Percentiles rank a stretch among this genome's conserved stretches.
Evolutionary conservation across 2,888 invertebrate species (phyloP).

Genomic region (Anodontia alba): DNA sequence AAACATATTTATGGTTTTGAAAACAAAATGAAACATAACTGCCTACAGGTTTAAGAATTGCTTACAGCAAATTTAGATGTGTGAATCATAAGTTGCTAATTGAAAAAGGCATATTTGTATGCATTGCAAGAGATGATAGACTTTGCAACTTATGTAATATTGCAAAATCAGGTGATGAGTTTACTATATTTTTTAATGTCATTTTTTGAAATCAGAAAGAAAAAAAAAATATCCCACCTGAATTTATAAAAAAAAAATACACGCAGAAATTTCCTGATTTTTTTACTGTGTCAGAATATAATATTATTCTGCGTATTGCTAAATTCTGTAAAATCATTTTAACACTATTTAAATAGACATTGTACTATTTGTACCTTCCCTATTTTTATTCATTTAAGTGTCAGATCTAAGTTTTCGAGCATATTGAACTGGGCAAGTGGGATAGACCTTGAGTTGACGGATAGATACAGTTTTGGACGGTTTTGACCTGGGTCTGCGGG

Average conservation of each 20-base stretch:
- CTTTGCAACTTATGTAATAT: neutral
- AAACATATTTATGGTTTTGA: neutral
- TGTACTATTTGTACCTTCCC: conserved; percentile 9
- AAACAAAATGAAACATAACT: neutral
- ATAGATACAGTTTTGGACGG: too few relatives aligned
- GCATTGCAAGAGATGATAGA: conserved; percentile 1
- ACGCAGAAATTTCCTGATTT: neutral
- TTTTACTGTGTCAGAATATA: neutral
- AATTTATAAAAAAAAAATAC: neutral
- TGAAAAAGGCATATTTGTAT: neutral
- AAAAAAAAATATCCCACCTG: neutral
- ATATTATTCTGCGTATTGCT: neutral
- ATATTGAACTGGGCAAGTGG: neutral
- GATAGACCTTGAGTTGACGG: too few relatives aligned
- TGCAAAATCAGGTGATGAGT: conserved; percentile 1
- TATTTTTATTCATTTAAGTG: neutral
- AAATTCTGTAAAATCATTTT: conserved; percentile 10
- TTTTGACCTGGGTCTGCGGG: too few relatives aligned
- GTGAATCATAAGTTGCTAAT: neutral
- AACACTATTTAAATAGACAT: neutral
- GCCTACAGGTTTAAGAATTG: conserved; percentile 7
- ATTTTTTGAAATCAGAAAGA: conserved; percentile 2
- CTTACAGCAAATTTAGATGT: conserved; percentile 3
- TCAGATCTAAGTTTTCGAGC: neutral
- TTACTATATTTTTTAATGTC: conserved; percentile 1